These are phyloP conservation scores for Bryconaethiops microstoma DNA, from an alignment of 2,797 vertebrate species.

Conservation along the genomic window DNA sequence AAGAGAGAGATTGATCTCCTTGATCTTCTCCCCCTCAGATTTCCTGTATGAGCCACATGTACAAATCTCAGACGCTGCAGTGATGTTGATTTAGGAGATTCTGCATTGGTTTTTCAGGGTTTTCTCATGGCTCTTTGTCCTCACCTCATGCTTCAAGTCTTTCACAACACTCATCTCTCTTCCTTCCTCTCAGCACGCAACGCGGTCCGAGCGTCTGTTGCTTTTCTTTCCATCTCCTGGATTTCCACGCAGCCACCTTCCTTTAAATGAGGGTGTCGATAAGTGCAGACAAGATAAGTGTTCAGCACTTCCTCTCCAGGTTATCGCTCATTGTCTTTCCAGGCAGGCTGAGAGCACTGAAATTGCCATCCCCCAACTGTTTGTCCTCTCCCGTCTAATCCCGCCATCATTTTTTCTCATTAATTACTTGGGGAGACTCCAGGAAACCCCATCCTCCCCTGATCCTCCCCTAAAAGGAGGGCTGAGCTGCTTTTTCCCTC, in stretches of 20 bases:
- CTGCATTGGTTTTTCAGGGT: background rate
- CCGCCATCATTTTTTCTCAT: conserved; percentile 28
- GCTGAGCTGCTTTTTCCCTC: conserved; percentile 10
- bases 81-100: background rate
- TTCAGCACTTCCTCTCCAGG: conserved; percentile 34
- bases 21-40: background rate
- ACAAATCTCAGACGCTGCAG: background rate
- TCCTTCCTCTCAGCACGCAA: conserved; percentile 6
- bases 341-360: conserved; percentile 14
- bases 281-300: conserved; percentile 34
- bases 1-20: background rate
- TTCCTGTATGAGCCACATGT: background rate
- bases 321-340: conserved; percentile 35
- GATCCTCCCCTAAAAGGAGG: background rate
- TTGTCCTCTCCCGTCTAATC: conserved; percentile 25
- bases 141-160: conserved; percentile 4
- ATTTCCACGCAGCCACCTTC: conserved; percentile 14
- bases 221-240: conserved; percentile 11
- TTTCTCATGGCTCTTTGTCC: background rate
- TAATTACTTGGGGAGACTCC: conserved; percentile 10
- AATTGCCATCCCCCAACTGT: conserved; percentile 38
- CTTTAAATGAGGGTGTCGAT: conserved; percentile 40
- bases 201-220: background rate
- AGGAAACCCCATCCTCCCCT: conserved; percentile 9
- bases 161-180: background rate